Conservation (phyloP, 2,113 vertebrate species). For the Brienomyrus brachyistius region DNA sequence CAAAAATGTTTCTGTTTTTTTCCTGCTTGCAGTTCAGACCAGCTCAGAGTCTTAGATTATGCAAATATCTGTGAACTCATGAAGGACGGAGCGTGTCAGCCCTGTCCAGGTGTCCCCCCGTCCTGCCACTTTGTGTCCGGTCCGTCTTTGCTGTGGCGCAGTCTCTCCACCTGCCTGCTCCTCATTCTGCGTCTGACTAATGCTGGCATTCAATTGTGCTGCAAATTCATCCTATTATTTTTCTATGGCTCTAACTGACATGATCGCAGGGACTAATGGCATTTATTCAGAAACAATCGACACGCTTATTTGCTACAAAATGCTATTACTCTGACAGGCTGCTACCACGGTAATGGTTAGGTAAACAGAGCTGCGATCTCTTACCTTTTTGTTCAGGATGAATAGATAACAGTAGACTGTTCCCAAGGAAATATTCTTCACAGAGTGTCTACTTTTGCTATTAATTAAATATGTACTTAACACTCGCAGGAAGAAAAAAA, state of each 20-base stretch:
- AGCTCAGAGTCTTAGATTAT: neutral
- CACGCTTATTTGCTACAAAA: neutral
- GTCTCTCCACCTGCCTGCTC: neutral
- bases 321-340: neutral
- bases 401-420: neutral
- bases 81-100: neutral
- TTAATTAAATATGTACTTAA: constrained; percentile 6
- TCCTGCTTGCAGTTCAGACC: neutral
- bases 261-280: neutral
- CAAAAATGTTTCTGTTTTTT: neutral
- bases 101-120: neutral
- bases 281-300: neutral
- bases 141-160: neutral
- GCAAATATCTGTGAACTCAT: neutral
- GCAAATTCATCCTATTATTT: neutral
- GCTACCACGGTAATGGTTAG: neutral
- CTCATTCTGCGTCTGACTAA: constrained; percentile 70
- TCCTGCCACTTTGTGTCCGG: neutral
- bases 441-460: neutral
- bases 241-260: neutral
- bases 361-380: neutral
- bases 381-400: neutral
- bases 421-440: neutral
- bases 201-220: constrained; percentile 61
- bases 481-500: constrained; percentile 1